A percentile compares a stretch with the other conserved stretches of the same genome.
These are phyloP conservation scores for Petrocephalus sullivani DNA, from an alignment of 2,797 vertebrate genomes.

Conservation along the genomic window DNA sequence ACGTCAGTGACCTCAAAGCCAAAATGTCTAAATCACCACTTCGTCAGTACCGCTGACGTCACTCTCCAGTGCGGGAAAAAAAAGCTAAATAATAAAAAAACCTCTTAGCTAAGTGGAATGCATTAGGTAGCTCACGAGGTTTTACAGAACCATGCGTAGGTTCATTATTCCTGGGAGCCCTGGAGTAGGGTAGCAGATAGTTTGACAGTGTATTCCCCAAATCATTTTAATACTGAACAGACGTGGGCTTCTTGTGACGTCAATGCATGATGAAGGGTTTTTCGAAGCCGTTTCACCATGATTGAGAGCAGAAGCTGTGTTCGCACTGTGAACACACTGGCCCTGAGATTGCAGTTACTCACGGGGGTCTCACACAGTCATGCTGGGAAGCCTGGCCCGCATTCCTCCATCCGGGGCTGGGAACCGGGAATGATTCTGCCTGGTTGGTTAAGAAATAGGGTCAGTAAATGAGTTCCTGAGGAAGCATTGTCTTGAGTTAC, in stretches of 20 bases:
- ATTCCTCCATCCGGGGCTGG: background rate
- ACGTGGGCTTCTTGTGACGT: background rate
- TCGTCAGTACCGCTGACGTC: background rate
- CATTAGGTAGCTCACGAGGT: background rate
- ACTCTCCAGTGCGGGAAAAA: background rate
- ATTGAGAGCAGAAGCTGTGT: conserved; percentile 15
- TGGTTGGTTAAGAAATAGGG: background rate
- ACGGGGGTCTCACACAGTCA: background rate
- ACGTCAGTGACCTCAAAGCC: background rate
- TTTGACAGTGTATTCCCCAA: background rate
- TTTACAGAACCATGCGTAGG: background rate
- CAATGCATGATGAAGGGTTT: background rate
- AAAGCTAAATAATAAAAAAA: background rate
- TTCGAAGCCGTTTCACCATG: background rate
- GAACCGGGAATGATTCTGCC: background rate
- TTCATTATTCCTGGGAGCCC: background rate
- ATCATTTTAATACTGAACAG: conserved; percentile 8
- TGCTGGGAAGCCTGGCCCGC: background rate
- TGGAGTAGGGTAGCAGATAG: background rate
- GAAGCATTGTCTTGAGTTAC: background rate
- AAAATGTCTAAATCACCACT: background rate
- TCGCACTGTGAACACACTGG: background rate
- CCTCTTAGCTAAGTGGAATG: no score
- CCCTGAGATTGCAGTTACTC: background rate
- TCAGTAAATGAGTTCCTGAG: background rate